Evolutionary conservation across 64 coral and sea anemone species (phyloP), one percentile per base, ranked within the genome.

Genomic region (Porites lutea): DNA sequence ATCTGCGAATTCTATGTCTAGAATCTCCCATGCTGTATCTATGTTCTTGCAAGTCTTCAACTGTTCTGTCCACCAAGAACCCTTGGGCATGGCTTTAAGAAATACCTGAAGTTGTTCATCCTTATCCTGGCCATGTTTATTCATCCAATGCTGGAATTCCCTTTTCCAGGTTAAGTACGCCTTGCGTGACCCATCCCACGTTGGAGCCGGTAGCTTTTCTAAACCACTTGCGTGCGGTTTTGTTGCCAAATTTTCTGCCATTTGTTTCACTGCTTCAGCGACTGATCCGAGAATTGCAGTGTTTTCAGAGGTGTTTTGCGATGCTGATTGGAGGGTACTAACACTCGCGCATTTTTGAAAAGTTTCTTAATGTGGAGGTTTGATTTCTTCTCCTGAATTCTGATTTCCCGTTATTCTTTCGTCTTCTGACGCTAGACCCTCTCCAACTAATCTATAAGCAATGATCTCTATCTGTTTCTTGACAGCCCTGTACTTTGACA

Each of bases 401-500:
- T 65, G 69, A 89, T 95, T 87, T 43, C 49, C 79, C 79, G 75
- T 22, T 79, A 73, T 27, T 90, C 74, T 73, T 90, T 95, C 93
- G 37, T 95, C 82, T 83, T 92, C 93, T 60, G 78, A 76, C 53
- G 75, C 68, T 10, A 79, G 88, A 49, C 88, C 79, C 57, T 95
- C 88, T 23, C 87, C 93, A 57, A 95, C 75, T 58, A 66, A 75
- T 61, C 75, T 95, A 71, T 90, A 79, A 16, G 87, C 79, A 72
- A 95, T 90, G 62, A 52, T 37, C 20, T 83, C 79, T 64, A 91
- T 79, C 61, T 91, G 83, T 82, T 88, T 95, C 75, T 79, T 95
- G 43, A 91, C 45, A 45, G n/a, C 71, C 45, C 75, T 64, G 73
- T 91, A 95, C 78, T 88, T 95, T 27, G 52, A 90, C 78, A 16